Conservation (phyloP, 2,113 vertebrate genomes). For the Sphyrna mokarran region DNA sequence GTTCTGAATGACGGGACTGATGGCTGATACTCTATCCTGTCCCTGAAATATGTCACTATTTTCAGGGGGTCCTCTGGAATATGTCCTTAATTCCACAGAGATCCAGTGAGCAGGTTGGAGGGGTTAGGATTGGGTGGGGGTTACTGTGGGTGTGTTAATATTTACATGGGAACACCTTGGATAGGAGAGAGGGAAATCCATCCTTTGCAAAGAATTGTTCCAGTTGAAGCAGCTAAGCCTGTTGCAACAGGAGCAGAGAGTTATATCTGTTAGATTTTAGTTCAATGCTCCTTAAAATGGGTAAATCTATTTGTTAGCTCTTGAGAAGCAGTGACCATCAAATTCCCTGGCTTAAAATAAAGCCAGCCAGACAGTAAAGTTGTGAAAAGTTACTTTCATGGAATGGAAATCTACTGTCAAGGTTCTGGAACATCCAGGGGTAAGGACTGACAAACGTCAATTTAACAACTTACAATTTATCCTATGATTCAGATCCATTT, state of each 20-base stretch:
- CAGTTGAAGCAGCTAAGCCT: not conserved
- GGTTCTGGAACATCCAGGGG: not conserved
- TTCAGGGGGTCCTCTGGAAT: not conserved
- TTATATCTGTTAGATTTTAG: not conserved
- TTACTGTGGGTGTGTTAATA: not conserved
- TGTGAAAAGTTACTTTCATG: not conserved
- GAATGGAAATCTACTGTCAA: not conserved
- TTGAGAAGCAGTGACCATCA: not conserved
- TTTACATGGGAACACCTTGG: not conserved
- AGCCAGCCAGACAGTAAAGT: not conserved
- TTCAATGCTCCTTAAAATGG: not conserved
- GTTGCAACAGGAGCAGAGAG: too few species aligned
- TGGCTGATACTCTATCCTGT: not conserved
- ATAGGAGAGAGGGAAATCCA: not conserved
- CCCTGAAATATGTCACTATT: not conserved
- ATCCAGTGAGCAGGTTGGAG: too few species aligned
- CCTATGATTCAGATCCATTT: not conserved
- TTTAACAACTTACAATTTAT: not conserved
- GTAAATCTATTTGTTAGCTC: not conserved
- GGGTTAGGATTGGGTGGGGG: not conserved
- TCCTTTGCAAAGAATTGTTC: not conserved
- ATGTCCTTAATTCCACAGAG: not conserved
- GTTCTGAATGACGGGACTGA: not conserved
- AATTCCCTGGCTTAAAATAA: not conserved
- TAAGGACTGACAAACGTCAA: not conserved